Percentiles rank a stretch among this genome's conserved stretches.
These are phyloP conservation scores for Apamea monoglypha DNA, from an alignment of 2,888 invertebrate genomes.

Conservation along the genomic window DNA sequence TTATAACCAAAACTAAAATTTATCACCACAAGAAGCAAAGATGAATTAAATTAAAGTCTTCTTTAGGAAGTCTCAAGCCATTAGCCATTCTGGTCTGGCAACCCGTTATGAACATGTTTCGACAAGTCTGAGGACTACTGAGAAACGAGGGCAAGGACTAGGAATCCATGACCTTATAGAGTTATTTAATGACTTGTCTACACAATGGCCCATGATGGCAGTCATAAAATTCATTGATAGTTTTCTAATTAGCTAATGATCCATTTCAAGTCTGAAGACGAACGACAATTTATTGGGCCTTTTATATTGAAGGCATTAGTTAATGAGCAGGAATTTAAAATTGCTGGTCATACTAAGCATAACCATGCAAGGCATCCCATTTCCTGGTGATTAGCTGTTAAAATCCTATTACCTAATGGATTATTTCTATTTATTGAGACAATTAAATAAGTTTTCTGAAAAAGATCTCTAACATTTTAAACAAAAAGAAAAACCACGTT, in stretches of 20 bases:
- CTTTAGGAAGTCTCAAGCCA: slow-evolving; percentile 62
- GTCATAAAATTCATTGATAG: slow-evolving; percentile 18
- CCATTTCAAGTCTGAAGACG: background rate
- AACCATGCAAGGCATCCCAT: background rate
- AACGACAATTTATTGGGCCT: background rate
- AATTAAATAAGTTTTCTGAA: background rate
- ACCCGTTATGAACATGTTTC: slow-evolving; percentile 65
- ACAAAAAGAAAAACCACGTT: no score
- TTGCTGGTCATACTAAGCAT: background rate
- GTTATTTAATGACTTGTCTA: slow-evolving; percentile 12
- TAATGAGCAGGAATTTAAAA: slow-evolving; percentile 10
- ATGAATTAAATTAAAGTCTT: slow-evolving; percentile 57
- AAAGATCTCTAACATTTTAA: background rate
- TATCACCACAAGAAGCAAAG: slow-evolving; percentile 18
- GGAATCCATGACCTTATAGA: slow-evolving; percentile 41
- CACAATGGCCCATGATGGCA: slow-evolving; percentile 9
- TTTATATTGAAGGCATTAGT: background rate
- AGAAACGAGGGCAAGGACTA: slow-evolving; percentile 59
- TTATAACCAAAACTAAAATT: slow-evolving; percentile 5
- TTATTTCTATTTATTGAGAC: no score
- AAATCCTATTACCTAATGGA: background rate
- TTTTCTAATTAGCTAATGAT: slow-evolving; percentile 23
- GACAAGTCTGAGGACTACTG: slow-evolving; percentile 62
- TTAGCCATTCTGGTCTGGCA: slow-evolving; percentile 59
- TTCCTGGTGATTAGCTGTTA: background rate